Evolutionary conservation across 1,140 invertebrate genomes (phyloP).

Genomic region (Drosophila kurseongensis): DNA sequence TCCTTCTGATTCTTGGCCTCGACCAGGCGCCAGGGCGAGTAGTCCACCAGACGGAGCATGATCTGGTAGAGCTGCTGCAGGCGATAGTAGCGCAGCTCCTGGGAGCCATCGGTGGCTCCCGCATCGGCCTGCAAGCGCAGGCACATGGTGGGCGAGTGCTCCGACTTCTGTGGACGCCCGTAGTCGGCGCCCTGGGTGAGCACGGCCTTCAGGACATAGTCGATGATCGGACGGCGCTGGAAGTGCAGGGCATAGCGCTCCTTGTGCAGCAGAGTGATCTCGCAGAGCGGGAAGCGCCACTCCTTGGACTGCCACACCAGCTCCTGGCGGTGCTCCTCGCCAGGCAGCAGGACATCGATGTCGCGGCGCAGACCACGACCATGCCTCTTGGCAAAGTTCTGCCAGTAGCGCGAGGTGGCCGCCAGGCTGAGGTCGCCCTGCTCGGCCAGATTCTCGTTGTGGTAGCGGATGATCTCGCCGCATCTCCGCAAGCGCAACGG

Average conservation of each 20-base stretch:
- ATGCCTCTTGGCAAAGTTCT: conserved; percentile 3
- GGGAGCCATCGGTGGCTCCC: not conserved
- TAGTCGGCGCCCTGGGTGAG: conserved; percentile 21
- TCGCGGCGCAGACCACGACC: conserved; percentile 15
- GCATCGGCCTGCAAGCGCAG: not conserved
- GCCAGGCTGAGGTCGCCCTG: conserved; percentile 52
- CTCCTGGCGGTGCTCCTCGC: conserved; percentile 7
- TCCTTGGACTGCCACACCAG: conserved; percentile 26
- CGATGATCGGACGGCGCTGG: conserved; percentile 47
- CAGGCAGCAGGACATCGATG: conserved; percentile 10
- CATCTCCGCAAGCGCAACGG: conserved; percentile 16
- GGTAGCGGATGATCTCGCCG: conserved; percentile 50
- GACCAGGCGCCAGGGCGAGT: conserved; percentile 45
- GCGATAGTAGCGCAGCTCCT: conserved; percentile 55
- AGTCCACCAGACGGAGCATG: conserved; percentile 43
- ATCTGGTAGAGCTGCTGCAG: conserved; percentile 38
- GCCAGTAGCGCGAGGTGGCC: conserved; percentile 34
- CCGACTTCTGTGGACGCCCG: conserved; percentile 12
- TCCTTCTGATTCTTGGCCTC: not conserved
- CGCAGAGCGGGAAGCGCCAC: conserved; percentile 47
- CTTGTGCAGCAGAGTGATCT: not conserved
- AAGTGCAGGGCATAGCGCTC: conserved; percentile 50
- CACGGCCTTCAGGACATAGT: conserved; percentile 24
- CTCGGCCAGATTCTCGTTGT: conserved; percentile 16
- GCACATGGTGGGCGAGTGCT: conserved; percentile 5